Evolutionary conservation across 2,888 invertebrate genomes (phyloP), one percentile per base, ranked within the genome.

Genomic region (Rotaria socialis): DNA sequence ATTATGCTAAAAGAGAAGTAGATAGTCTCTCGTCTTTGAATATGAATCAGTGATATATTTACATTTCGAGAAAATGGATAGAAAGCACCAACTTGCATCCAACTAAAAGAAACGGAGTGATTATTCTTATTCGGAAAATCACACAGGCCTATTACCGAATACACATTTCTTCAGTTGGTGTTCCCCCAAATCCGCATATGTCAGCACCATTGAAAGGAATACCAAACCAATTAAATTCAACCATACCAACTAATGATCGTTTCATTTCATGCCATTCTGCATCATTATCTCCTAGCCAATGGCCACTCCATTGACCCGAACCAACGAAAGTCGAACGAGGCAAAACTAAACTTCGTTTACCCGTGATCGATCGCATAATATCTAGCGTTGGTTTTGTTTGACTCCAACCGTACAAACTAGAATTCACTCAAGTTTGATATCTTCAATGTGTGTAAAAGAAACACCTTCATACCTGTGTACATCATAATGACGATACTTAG

Each of bases 341-440:
- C 43, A 90, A 88, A 14, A 90, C 90, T 16, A 91, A 89, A 52
- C 92, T 90, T 88, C 91, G 90, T 19, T 90, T 90, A 14, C 89
- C 89, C 0, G 90, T 89, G 52, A 87, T 87, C 84, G 88, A 88
- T 50, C 90, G 86, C 85, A 89, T 90, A 43, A 88, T 93, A 67
- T 47, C 84, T 89, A 94, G 93, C 0, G 96, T 95, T 50, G 93
- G 93, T 85, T 94, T 92, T 0, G 95, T 94, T 90, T 96, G 95
- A 35, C 52, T 52, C 52, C 52, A 52, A 16, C 52, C 52, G 16
- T 52, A 52, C 52, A 52, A 16, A 52, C 52, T 52, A 52, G 52
- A 52, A 16, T 52, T 16, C 11, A 52, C 93, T 93, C 88, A 93
- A 93, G 0, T 94, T 52, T 16, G 14, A 52, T 52, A 16, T 52